Conservation (phyloP, 2,113 vertebrate species). For the Rana temporaria region DNA sequence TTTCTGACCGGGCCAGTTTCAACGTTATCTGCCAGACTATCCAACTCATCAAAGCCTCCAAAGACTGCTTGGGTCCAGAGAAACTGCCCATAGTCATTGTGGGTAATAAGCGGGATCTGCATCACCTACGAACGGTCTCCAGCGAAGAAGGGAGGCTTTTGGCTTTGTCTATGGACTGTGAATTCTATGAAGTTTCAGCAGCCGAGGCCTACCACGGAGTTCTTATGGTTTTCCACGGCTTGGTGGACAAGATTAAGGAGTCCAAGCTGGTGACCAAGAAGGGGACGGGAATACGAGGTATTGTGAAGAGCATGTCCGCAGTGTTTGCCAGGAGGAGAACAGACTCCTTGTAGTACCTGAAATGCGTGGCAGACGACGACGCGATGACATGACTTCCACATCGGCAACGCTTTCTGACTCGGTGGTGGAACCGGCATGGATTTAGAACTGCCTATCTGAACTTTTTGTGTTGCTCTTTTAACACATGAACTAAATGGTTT, state of each 20-base stretch:
- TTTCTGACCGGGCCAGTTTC: constrained; percentile 86
- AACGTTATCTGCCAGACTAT: constrained; percentile 75
- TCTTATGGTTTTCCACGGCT: constrained; percentile 79
- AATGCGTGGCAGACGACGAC: constrained; percentile 2
- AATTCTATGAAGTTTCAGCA: constrained; percentile 84
- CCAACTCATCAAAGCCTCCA: constrained; percentile 78
- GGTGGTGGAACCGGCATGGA: not conserved
- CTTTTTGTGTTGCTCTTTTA: not conserved
- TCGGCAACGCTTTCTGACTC: not conserved
- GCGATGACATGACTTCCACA: constrained; percentile 12
- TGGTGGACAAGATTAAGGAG: constrained; percentile 77
- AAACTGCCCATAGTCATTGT: constrained; percentile 82
- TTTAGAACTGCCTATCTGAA: not conserved
- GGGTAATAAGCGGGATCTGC: constrained; percentile 84
- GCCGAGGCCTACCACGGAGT: constrained; percentile 85
- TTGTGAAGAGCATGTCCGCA: constrained; percentile 83
- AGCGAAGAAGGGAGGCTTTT: constrained; percentile 84
- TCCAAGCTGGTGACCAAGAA: constrained; percentile 72
- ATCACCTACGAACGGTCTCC: constrained; percentile 77
- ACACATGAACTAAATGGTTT: constrained; percentile 3
- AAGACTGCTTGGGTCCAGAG: constrained; percentile 72
- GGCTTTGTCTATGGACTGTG: constrained; percentile 80
- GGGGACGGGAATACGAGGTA: constrained; percentile 77
- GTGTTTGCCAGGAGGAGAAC: constrained; percentile 82
- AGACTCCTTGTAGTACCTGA: constrained; percentile 76